Conservation (phyloP, 1,140 invertebrate species). For the Anagrus nilaparvatae region DNA sequence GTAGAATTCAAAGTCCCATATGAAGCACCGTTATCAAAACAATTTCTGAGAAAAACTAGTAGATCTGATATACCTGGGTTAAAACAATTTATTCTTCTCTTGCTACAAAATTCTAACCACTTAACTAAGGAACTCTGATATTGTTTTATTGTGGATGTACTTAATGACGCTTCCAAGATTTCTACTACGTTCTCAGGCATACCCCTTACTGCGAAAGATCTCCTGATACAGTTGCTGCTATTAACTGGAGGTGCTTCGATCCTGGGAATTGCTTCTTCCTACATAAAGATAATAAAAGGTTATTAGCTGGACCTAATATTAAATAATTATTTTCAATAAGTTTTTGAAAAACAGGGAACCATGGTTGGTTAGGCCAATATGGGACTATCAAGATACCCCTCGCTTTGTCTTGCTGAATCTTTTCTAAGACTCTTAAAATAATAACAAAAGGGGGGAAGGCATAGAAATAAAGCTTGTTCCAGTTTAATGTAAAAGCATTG, state of each 20-base stretch:
- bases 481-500: conserved; percentile 12
- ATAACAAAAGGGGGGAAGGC: conserved; percentile 10
- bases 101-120: conserved; percentile 9
- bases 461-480: conserved; percentile 9
- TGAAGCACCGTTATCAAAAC: not conserved
- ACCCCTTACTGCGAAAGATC: conserved; percentile 4
- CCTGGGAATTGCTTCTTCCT: conserved; percentile 18
- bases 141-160: conserved; percentile 8
- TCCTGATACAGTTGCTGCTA: conserved; percentile 16
- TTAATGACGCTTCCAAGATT: conserved; percentile 6
- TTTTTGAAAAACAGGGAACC: conserved; percentile 2
- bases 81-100: not conserved
- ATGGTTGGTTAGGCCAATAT: not conserved
- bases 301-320: conserved; percentile 13
- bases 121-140: conserved; percentile 8
- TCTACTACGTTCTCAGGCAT: conserved; percentile 5
- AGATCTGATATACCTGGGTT: not conserved
- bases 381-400: not conserved
- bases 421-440: not conserved
- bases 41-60: not conserved
- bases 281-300: conserved; percentile 19
- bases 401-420: not conserved
- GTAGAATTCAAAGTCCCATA: conserved; percentile 6
- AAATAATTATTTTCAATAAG: no score
- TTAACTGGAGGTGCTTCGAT: conserved; percentile 12